phyloP scores from a whole-genome alignment of 2,113 vertebrate genomes.

The Xiphorhynchus elegans region DNA sequence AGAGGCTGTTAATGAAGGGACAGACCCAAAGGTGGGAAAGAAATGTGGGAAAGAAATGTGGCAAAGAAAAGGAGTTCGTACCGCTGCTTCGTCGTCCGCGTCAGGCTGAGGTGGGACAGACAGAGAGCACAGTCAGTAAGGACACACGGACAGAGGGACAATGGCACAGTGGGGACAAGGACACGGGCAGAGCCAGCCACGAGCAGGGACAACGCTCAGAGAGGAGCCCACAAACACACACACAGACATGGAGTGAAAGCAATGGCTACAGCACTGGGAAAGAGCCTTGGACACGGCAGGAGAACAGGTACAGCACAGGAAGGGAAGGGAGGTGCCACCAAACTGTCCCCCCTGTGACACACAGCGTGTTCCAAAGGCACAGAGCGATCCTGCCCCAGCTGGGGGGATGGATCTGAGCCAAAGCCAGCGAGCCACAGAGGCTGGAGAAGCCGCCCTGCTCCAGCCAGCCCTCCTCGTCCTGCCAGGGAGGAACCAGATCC shows the following conservation, averaged over 20 bases:
- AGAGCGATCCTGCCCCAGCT: background rate
- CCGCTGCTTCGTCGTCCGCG: constrained; percentile 87
- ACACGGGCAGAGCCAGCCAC: background rate
- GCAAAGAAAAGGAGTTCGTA: constrained; percentile 78
- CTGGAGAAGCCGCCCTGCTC: background rate
- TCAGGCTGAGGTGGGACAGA: constrained; percentile 85
- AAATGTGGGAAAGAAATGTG: constrained; percentile 51
- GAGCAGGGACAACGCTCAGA: background rate
- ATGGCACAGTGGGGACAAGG: background rate
- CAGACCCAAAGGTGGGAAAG: background rate
- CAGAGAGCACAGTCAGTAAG: constrained; percentile 77
- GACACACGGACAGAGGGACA: background rate
- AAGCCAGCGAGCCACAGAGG: background rate
- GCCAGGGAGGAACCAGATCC: background rate
- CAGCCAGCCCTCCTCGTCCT: accelerated
- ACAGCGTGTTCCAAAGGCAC: background rate
- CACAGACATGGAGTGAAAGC: background rate
- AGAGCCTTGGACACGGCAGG: background rate
- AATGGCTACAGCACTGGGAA: accelerated
- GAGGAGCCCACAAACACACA: background rate
- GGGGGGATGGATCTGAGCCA: background rate
- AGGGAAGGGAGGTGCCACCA: background rate
- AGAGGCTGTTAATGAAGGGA: background rate
- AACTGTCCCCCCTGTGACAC: background rate
- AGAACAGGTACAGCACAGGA: background rate